A percentile compares a stretch with the other conserved stretches of the same genome.
Conservation (phyloP, 2,797 vertebrate genomes). For the Lepidocolaptes lacrymiger region DNA sequence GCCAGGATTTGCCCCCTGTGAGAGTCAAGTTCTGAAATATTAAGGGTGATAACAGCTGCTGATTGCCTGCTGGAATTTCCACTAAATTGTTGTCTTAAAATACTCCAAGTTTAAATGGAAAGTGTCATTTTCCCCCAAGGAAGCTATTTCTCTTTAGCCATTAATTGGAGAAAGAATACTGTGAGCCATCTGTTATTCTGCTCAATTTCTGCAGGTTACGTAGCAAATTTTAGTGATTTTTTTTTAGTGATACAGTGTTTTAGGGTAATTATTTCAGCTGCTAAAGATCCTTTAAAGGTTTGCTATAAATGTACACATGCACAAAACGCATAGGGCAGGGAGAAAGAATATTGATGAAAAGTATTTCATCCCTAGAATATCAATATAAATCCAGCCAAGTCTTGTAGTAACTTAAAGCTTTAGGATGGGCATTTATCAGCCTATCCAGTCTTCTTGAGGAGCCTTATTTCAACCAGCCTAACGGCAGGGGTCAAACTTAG, state of each 20-base stretch:
- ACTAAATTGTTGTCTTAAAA: slow-evolving; percentile 15
- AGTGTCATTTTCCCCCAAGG: slow-evolving; percentile 20
- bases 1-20: not conserved
- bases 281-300: not conserved
- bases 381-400: not conserved
- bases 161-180: slow-evolving; percentile 37
- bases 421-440: not conserved
- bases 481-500: not conserved
- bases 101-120: slow-evolving; percentile 15
- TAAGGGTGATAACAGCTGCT: not conserved
- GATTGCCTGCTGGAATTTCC: slow-evolving; percentile 24
- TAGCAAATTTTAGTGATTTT: not conserved
- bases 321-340: not conserved
- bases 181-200: slow-evolving; percentile 25
- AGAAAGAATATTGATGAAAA: not conserved
- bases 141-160: slow-evolving; percentile 22
- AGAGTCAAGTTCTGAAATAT: slow-evolving; percentile 25
- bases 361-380: not conserved
- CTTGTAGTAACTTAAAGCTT: not conserved
- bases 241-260: not conserved
- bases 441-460: not conserved
- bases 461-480: not conserved
- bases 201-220: slow-evolving; percentile 1
- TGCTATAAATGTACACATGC: not conserved
- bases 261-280: slow-evolving; percentile 23